Evolutionary conservation across 2,888 invertebrate species (phyloP), one percentile per base, ranked within the genome.

Genomic region (Drosophila gaucha): DNA sequence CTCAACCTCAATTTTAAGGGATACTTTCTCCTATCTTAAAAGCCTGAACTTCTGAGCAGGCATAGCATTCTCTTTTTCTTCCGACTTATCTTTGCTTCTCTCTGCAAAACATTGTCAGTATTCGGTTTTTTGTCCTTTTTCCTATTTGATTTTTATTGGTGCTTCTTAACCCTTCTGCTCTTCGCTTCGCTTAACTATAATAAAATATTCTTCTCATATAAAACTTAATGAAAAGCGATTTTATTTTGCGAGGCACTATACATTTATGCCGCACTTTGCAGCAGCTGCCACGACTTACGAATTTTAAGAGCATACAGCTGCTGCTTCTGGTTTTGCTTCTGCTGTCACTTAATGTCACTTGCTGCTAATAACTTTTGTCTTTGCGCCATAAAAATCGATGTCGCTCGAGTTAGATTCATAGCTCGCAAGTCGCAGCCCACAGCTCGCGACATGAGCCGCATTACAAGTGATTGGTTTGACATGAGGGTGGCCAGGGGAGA

Each of bases 361-460:
- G 46, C 66, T 68, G 82, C 78, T 83, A 84, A 86, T 84, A 83
- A 86, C 75, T 80, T 75, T 68, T 80, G 84, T 74, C 78, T 74
- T 59, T 43, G 30, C 41, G 64, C 54, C 72, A 58, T 52, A 44
- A 46, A 78, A 75, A 86, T 82, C 80, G 70, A 83, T 86, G 68
- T 58, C 60, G 73, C 49, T 52, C 55, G 36, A 60, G 57, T 49
- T 62, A 50, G 49, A 60, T 43, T 69, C 80, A 31, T 51, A 51
- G 57, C 57, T 14, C 43, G 31, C 31, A 28, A 10, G 28, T 10
- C 20, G 10, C 28, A 46, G 58, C 63, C 67, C 75, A 31, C 33
- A 49, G 50, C 46, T 30, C 47, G 58, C 72, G 70, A 62, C 68
- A 67, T 64, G 74, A 80, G 71, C 47, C 71, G 55, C 78, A 67